Base-by-base conservation (phyloP, 2,797 vertebrate genomes). In the Potorous gilbertii region DNA sequence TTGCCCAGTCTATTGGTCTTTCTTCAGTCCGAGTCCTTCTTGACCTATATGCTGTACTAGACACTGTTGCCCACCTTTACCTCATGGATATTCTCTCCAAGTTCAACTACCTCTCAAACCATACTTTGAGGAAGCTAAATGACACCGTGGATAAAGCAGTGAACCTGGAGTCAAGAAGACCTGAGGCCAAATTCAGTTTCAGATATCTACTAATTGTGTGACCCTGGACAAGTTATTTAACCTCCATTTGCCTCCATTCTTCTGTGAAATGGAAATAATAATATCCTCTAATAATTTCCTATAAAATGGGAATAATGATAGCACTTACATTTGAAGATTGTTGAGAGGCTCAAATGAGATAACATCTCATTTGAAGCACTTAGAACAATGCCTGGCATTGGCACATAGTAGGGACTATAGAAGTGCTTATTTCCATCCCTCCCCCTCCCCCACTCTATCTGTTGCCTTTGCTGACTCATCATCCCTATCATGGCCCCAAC, bases 331-430 rank as follows among this genome's bases (percentile, higher is more conserved):
- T 46, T 50, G 13, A 14, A 81, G 18, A 10, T 50, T 90, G 91
- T 46, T 55, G 10, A 52, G 55, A 90, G 93, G 90, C 52, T 92
- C 46, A 34, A 57, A n/a, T 5, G 81, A 56, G 55, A 57, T 87
- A 28, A 62, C 3, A 1, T 56, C 21, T 14, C n/a, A 14, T 52
- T 31, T 24, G 46, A 81, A 1, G 5, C 11, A 92, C 11, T 54
- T 59, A 90, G 31, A 89, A 57, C 9, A 1, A 57, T 28, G 50
- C n/a, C n/a, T 0, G 0, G 8, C 13, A 5, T 31, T 0, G 1
- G 5, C 10, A 5, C 34, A 50, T 56, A 52, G 56, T 21, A 54
- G 28, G 55, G 29, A 52, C 59, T 93, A 31, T 5, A 18, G 11
- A n/a, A 55, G 24, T 56, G 18, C 3, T 54, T 40, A 14, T 13